Base-by-base conservation (phyloP, 2,113 vertebrate genomes). In the Elgaria multicarinata region DNA sequence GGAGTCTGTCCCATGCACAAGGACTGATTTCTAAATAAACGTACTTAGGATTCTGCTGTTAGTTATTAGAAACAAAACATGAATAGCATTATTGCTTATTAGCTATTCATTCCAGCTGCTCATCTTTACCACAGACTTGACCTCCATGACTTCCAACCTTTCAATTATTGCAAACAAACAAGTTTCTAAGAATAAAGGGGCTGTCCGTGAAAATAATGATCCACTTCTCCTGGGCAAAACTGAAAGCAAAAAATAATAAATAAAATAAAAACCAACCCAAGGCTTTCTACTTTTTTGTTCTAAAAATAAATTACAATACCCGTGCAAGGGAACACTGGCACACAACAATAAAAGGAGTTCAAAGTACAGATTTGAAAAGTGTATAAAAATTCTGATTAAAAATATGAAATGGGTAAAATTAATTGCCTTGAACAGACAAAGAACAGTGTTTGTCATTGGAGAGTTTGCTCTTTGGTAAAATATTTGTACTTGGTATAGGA, bases 141-240 rank as follows among this genome's bases (percentile, higher is more conserved):
- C 86, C 67, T 55, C 66, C 36, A 13, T 88, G 24, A 69, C 71
- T 80, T 55, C 46, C n/a, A 50, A 69, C 24, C 44, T 22, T 31
- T 22, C 75, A 86, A 22, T 86, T 86, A 62, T 33, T 62, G 55
- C n/a, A 72, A 53, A 72, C 67, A 85, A 85, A 53, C 69, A 55
- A 53, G 33, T 7, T 20, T 85, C 82, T 84, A 71, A 84, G 42
- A 84, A 71, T 33, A 53, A 85, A 85, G 46, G 44, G 20, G 8
- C 33, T 72, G 33, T 74, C 46, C 44, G 10, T 55, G 10, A 74
- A 85, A 85, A 72, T 85, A 85, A 85, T 85, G 67, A 85, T 72
- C 46, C 28, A 71, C 31, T 85, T 85, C 62, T 84, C 22, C 33
- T 55, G 26, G 64, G 39, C 13, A 67, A 20, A 66, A 20, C 4